Evolutionary conservation across 2,113 vertebrate genomes (phyloP).

Genomic region (Eleginops maclovinus): DNA sequence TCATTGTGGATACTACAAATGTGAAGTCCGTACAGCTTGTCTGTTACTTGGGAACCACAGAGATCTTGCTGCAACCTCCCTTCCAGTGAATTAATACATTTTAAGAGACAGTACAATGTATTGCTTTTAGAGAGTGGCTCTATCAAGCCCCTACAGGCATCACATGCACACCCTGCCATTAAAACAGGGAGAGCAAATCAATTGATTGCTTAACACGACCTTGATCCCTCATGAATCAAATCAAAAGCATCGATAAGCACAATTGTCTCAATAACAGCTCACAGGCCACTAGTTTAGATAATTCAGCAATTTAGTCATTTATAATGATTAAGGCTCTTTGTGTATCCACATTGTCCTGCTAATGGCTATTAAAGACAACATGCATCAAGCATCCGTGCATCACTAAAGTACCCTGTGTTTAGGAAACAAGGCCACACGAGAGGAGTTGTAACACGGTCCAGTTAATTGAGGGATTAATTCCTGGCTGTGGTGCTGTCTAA

Average conservation of each 20-base stretch:
- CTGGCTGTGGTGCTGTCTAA: constrained; percentile 55
- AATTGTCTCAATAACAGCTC: constrained; percentile 58
- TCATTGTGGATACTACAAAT: constrained; percentile 14
- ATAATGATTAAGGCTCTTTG: constrained; percentile 57
- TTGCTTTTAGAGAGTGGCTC: constrained; percentile 18
- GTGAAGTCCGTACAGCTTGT: constrained; percentile 16
- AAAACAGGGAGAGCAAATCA: constrained; percentile 52
- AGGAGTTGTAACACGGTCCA: constrained; percentile 63
- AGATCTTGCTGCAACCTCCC: constrained; percentile 23
- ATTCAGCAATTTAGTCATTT: constrained; percentile 41
- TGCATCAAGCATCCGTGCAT: constrained; percentile 62
- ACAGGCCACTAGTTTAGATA: constrained; percentile 56
- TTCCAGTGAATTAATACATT: constrained; percentile 51
- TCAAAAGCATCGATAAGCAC: constrained; percentile 64
- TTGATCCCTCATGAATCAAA: constrained; percentile 65
- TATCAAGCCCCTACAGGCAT: constrained; percentile 20
- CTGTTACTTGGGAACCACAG: constrained; percentile 20
- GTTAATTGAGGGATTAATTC: constrained; percentile 77
- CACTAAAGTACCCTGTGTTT: constrained; percentile 62
- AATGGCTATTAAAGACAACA: constrained; percentile 72
- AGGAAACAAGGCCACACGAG: constrained; percentile 59
- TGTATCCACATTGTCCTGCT: constrained; percentile 56
- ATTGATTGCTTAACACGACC: constrained; percentile 58
- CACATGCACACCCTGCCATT: constrained; percentile 21
- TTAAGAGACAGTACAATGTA: constrained; percentile 43